phyloP scores from a whole-genome alignment of 2,888 invertebrate species.

The Chalcis sispes region DNA sequence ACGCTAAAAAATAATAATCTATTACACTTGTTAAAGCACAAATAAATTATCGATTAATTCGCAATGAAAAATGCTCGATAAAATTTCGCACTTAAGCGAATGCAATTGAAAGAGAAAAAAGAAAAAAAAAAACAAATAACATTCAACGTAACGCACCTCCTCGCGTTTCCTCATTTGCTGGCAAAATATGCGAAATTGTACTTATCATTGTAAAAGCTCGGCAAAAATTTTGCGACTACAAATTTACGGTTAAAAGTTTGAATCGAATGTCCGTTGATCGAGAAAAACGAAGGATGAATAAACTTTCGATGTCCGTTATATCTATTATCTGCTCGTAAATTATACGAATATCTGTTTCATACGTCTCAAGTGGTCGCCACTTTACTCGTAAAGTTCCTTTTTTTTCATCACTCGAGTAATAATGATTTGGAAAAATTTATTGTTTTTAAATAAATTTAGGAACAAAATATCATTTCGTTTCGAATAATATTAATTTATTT shows the following conservation, averaged over 20 bases:
- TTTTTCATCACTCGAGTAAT: too few species aligned
- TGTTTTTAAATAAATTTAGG: background rate
- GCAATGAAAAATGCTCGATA: too few species aligned
- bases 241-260: conserved; percentile 36
- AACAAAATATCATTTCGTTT: background rate
- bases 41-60: too few species aligned
- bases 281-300: conserved; percentile 23
- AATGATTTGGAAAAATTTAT: background rate
- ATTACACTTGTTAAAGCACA: too few species aligned
- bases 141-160: too few species aligned
- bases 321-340: conserved; percentile 11
- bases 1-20: too few species aligned
- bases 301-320: conserved; percentile 28
- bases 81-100: too few species aligned
- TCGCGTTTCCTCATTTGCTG: too few species aligned
- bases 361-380: background rate
- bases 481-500: too few species aligned
- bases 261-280: conserved; percentile 37
- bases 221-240: conserved; percentile 16
- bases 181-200: conserved; percentile 21
- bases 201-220: conserved; percentile 19
- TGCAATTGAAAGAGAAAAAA: too few species aligned
- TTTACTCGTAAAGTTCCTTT: background rate
- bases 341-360: background rate
- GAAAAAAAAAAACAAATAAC: too few species aligned